phyloP scores from a whole-genome alignment of 2,888 invertebrate genomes.

The Tipula confusa region DNA sequence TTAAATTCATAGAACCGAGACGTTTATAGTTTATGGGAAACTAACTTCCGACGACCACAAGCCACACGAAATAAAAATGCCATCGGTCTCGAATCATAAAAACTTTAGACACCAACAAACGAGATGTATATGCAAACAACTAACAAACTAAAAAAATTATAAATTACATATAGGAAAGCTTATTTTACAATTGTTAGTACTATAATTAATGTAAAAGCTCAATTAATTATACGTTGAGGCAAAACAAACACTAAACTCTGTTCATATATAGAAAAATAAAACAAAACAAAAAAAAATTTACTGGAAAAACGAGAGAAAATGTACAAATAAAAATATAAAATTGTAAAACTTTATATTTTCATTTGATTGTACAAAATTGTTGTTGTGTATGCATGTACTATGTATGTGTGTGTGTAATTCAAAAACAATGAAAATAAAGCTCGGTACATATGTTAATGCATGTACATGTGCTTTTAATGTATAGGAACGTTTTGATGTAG shows the following conservation, averaged over 20 bases:
- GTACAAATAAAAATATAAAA: neutral
- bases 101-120: neutral
- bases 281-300: neutral
- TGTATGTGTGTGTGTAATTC: neutral
- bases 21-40: neutral
- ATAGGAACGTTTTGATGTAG: neutral
- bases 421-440: neutral
- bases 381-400: neutral
- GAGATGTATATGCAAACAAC: neutral
- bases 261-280: neutral
- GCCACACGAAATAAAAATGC: neutral
- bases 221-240: conserved; percentile 9
- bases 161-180: neutral
- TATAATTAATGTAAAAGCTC: conserved; percentile 12
- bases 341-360: neutral
- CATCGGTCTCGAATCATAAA: neutral
- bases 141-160: neutral
- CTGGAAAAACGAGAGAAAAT: neutral
- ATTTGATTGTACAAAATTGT: neutral
- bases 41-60: neutral
- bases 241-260: neutral
- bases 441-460: neutral
- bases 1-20: neutral
- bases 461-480: neutral
- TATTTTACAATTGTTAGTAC: neutral